Conservation (phyloP, 2,888 invertebrate genomes). For the Ypsolopha scabrella region DNA sequence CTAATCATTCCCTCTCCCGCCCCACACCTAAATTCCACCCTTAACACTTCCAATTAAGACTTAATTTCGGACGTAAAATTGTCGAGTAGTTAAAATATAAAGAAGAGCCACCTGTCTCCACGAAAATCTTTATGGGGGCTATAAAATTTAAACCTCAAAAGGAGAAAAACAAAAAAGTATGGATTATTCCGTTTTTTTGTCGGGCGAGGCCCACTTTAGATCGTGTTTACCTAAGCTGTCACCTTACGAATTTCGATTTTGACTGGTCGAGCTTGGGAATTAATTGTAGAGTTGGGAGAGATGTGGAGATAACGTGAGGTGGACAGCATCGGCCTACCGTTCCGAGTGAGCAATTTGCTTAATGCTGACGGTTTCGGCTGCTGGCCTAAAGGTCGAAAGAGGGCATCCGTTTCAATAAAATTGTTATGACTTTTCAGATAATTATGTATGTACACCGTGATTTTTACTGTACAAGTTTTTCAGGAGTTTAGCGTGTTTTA, state of each 20-base stretch:
- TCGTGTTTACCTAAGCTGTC: conserved; percentile 69
- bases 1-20: conserved; percentile 30
- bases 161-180: conserved; percentile 51
- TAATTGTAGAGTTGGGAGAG: conserved; percentile 60
- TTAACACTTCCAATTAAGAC: conserved; percentile 40
- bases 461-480: too few species aligned
- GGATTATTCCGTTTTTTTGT: conserved; percentile 34
- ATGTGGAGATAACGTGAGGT: conserved; percentile 48
- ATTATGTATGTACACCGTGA: too few species aligned
- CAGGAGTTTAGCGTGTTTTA: too few species aligned
- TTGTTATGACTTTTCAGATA: conserved; percentile 28
- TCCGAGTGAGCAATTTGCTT: conserved; percentile 43
- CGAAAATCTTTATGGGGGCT: conserved; percentile 66
- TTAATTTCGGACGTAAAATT: conserved; percentile 35
- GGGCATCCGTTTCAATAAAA: conserved; percentile 25
- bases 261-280: conserved; percentile 58
- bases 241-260: conserved; percentile 66
- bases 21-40: conserved; percentile 47
- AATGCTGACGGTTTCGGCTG: conserved; percentile 35
- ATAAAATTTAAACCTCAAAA: conserved; percentile 68
- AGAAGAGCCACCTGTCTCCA: conserved; percentile 69
- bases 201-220: conserved; percentile 58
- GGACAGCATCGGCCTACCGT: conserved; percentile 37
- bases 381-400: conserved; percentile 28
- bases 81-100: conserved; percentile 57